phyloP scores from a whole-genome alignment of 2,797 vertebrate species.

The Lophotriccus pileatus region DNA sequence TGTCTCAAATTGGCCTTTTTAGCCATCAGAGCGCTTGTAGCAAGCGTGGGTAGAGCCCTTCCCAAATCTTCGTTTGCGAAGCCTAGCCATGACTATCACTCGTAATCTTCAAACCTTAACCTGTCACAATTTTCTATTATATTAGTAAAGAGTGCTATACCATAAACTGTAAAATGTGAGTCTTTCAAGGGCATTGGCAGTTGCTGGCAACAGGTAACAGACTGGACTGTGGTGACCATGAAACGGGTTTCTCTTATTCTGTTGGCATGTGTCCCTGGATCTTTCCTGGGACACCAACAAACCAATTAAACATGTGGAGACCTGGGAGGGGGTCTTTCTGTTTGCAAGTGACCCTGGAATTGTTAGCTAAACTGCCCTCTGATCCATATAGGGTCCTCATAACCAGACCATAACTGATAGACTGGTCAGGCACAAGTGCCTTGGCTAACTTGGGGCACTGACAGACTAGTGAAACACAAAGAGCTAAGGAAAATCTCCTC shows the following conservation, averaged over 20 bases:
- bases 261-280: accelerated
- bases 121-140: neutral
- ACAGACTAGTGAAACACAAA: neutral
- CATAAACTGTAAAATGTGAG: neutral
- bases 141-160: neutral
- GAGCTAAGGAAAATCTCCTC: neutral
- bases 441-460: neutral
- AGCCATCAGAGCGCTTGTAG: too few species aligned
- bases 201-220: neutral
- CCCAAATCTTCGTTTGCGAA: too few species aligned
- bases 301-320: neutral
- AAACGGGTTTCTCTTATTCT: accelerated
- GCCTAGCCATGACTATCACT: too few species aligned
- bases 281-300: neutral
- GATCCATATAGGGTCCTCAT: neutral
- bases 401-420: neutral
- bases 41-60: too few species aligned
- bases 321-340: neutral
- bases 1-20: too few species aligned
- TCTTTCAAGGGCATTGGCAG: neutral
- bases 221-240: accelerated
- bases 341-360: neutral
- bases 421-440: neutral
- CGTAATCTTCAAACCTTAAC: neutral
- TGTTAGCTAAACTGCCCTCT: neutral